These are phyloP conservation scores for Synergus gifuensis DNA, from an alignment of 2,888 invertebrate species.

Conservation along the genomic window DNA sequence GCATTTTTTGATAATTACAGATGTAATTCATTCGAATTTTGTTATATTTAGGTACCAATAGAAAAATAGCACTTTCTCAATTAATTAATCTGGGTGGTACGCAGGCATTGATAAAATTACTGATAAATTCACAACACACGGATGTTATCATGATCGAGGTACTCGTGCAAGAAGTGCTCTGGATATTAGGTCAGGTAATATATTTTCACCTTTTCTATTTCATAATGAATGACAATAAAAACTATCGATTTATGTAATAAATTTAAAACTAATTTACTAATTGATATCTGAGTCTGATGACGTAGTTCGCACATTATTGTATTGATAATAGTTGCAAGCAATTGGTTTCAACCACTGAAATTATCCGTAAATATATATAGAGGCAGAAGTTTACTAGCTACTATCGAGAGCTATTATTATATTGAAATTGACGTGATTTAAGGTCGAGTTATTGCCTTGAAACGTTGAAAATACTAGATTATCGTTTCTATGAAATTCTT, in stretches of 20 bases:
- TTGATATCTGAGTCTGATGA: background rate
- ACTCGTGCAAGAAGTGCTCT: slow-evolving; percentile 81
- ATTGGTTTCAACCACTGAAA: background rate
- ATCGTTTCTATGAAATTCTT: slow-evolving; percentile 38
- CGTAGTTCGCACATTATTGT: background rate
- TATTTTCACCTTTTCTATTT: slow-evolving; percentile 64
- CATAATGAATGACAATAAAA: background rate
- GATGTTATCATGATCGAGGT: slow-evolving; percentile 80
- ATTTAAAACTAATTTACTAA: background rate
- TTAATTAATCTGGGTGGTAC: slow-evolving; percentile 80
- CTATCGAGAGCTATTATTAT: slow-evolving; percentile 28
- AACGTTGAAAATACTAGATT: background rate
- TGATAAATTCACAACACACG: slow-evolving; percentile 79
- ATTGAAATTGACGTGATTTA: slow-evolving; percentile 25
- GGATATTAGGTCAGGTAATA: slow-evolving; percentile 81
- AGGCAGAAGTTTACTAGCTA: slow-evolving; percentile 6
- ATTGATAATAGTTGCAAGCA: background rate
- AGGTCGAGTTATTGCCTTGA: slow-evolving; percentile 34
- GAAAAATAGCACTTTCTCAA: slow-evolving; percentile 80
- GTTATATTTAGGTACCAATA: slow-evolving; percentile 79
- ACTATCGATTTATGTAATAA: background rate
- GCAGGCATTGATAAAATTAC: slow-evolving; percentile 80
- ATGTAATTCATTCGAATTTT: slow-evolving; percentile 11
- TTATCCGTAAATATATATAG: slow-evolving; percentile 13
- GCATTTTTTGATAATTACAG: no score